Evolutionary conservation across 2,888 invertebrate species (phyloP).

Genomic region (Agonum fuliginosum): DNA sequence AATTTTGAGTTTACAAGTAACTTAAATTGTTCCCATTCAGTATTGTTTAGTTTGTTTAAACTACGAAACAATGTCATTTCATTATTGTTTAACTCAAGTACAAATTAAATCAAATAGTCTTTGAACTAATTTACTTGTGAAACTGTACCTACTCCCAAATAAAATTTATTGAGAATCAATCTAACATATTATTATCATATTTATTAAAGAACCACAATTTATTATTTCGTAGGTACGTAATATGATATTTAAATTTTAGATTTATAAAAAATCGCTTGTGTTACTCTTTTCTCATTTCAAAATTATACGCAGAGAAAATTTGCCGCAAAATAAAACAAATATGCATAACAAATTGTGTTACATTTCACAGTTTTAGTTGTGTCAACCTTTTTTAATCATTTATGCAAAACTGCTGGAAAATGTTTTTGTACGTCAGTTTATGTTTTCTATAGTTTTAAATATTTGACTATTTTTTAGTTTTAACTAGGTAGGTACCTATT

Average conservation of each 20-base stretch:
- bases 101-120: conserved; percentile 5
- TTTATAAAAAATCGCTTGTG: no score
- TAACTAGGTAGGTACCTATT: no score
- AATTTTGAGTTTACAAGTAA: conserved; percentile 1
- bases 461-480: no score
- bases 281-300: background rate
- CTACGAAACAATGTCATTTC: conserved; percentile 18
- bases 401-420: conserved; percentile 1
- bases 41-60: conserved; percentile 16
- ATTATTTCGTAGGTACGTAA: no score
- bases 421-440: conserved; percentile 13
- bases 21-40: conserved; percentile 32
- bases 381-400: background rate
- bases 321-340: background rate
- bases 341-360: background rate
- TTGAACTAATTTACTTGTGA: background rate
- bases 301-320: background rate
- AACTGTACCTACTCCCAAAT: no score
- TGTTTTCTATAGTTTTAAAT: no score
- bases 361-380: background rate
- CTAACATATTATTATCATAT: no score
- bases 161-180: no score
- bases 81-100: background rate
- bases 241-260: background rate
- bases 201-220: no score